These are phyloP conservation scores for Stenopsyche tienmushanensis DNA, from an alignment of 1,140 invertebrate species.

Conservation along the genomic window DNA sequence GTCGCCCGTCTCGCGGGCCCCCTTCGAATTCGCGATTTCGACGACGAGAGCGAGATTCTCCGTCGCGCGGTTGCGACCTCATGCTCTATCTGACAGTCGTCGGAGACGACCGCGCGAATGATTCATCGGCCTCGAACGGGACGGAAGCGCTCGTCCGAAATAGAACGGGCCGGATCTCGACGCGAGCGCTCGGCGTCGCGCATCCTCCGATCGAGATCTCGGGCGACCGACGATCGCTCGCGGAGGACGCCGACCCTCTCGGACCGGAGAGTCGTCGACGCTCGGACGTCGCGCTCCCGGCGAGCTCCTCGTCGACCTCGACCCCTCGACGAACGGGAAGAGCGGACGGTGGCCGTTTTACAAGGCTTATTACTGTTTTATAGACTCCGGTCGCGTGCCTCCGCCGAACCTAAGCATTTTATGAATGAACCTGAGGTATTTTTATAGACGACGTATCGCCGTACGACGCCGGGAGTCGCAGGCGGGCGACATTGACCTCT, in stretches of 20 bases:
- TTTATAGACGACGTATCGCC: constrained; percentile 34
- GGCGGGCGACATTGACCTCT: not conserved
- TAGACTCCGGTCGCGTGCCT: constrained; percentile 22
- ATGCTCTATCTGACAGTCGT: no score
- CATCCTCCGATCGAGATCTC: not conserved
- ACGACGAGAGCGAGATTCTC: no score
- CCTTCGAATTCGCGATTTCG: no score
- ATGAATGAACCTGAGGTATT: constrained; percentile 40
- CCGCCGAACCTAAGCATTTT: constrained; percentile 34
- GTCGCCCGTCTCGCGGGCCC: not conserved
- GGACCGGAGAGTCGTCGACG: not conserved
- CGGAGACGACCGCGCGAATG: no score
- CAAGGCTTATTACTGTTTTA: constrained; percentile 26
- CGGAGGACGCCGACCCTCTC: no score
- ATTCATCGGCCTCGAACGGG: no score
- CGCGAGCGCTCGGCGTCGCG: not conserved
- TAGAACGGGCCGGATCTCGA: not conserved
- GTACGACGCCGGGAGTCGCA: no score
- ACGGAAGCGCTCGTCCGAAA: no score
- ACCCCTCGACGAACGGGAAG: no score
- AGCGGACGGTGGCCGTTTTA: no score
- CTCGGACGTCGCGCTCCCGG: not conserved
- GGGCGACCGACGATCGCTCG: not conserved
- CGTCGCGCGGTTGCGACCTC: no score
- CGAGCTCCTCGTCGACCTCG: no score